phyloP scores from a whole-genome alignment of 1,140 invertebrate species.

The Ylistrum balloti region DNA sequence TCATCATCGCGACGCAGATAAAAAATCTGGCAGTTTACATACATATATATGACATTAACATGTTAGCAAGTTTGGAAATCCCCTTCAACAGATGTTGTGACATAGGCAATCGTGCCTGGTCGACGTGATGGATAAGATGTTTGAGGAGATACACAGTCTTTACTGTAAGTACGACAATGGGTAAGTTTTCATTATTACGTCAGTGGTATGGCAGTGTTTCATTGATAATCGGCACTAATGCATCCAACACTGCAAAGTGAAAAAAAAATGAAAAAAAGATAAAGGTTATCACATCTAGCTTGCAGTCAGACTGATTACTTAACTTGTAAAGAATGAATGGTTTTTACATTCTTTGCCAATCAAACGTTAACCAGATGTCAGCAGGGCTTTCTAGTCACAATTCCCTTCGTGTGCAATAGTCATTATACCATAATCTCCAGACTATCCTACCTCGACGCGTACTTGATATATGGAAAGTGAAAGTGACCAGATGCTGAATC shows the following conservation, averaged over 20 bases:
- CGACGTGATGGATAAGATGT: not conserved
- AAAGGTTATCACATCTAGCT: not conserved
- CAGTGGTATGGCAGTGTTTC: not conserved
- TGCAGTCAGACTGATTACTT: not conserved
- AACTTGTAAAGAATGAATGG: not conserved
- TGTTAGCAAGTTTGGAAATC: not conserved
- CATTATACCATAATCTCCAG: not conserved
- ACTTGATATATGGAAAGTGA: slow-evolving; percentile 39
- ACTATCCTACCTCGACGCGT: not conserved
- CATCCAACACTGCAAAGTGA: not conserved
- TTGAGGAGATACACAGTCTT: not conserved
- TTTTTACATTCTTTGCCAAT: slow-evolving; percentile 19
- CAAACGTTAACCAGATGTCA: slow-evolving; percentile 1
- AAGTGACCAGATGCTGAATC: not conserved
- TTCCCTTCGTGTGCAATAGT: not conserved
- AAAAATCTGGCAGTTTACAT: not conserved
- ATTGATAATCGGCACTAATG: not conserved
- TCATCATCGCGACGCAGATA: not conserved
- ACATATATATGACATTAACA: not conserved
- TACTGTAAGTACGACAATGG: not conserved
- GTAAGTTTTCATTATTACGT: not conserved
- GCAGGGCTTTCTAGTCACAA: not conserved
- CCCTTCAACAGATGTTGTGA: slow-evolving; percentile 1
- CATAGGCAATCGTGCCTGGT: not conserved
- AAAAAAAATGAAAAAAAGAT: not conserved